phyloP scores from a whole-genome alignment of 2,113 vertebrate genomes.

The Protobothrops mucrosquamatus region DNA sequence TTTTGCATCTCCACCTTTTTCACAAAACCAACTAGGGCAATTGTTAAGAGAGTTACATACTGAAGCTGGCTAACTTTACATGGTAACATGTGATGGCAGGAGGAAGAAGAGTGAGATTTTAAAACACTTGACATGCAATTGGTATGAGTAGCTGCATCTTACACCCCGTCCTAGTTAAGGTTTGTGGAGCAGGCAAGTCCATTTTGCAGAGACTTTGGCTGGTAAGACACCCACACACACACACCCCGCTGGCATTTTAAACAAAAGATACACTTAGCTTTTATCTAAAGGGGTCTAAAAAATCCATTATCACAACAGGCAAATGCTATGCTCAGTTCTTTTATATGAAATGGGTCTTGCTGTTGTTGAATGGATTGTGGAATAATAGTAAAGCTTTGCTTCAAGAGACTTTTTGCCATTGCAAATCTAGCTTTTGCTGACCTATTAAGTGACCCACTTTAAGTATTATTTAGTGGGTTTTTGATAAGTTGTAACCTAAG shows the following conservation, averaged over 20 bases:
- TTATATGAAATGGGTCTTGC: background rate
- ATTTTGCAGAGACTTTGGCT: background rate
- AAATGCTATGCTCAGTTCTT: background rate
- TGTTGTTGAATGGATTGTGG: background rate
- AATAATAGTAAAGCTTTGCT: background rate
- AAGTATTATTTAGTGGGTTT: background rate
- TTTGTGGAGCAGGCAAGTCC: background rate
- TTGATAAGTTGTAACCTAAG: background rate
- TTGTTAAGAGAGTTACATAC: background rate
- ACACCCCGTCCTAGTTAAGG: background rate
- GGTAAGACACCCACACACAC: background rate
- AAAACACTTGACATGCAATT: background rate
- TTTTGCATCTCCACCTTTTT: background rate
- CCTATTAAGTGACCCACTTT: background rate
- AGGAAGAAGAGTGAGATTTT: background rate
- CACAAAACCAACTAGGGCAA: background rate
- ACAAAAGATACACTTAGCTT: background rate
- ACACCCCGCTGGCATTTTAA: background rate
- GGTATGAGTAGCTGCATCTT: background rate
- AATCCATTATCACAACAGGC: background rate
- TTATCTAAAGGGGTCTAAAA: background rate
- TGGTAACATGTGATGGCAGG: too few species aligned
- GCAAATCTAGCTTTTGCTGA: background rate
- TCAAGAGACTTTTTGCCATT: background rate
- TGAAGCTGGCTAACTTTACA: background rate